phyloP scores from a whole-genome alignment of 64 coral and sea anemone species.

The Catalaphyllia jardinei region DNA sequence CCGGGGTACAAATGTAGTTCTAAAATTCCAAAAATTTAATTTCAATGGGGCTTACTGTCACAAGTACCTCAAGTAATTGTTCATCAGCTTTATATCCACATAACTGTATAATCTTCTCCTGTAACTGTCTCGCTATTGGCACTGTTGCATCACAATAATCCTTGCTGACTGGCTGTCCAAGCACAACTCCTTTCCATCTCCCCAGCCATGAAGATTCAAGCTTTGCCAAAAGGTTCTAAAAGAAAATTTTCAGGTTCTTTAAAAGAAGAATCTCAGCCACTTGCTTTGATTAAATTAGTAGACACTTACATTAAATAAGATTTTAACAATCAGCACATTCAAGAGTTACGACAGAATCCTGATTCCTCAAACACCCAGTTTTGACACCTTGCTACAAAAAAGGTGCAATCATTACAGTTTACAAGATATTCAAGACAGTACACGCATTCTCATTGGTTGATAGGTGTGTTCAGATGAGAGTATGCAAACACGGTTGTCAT shows the following conservation, averaged over 20 bases:
- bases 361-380: too few relatives aligned
- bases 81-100: conserved; percentile 23
- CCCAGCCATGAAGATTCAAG: conserved; percentile 86
- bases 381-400: too few relatives aligned
- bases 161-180: conserved; percentile 55
- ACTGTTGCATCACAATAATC: conserved; percentile 25
- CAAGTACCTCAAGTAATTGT: conserved; percentile 51
- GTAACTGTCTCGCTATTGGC: conserved; percentile 19
- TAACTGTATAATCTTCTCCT: not conserved
- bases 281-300: not conserved
- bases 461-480: too few relatives aligned
- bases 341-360: too few relatives aligned
- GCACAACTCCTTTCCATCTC: conserved; percentile 68
- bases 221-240: conserved; percentile 58
- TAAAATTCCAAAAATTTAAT: not conserved
- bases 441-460: too few relatives aligned
- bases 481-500: too few relatives aligned
- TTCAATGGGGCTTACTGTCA: too few relatives aligned
- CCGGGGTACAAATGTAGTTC: too few relatives aligned
- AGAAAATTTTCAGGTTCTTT: not conserved
- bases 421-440: too few relatives aligned
- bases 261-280: not conserved
- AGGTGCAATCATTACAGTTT: too few relatives aligned
- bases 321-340: not conserved
- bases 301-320: not conserved